phyloP scores from a whole-genome alignment of 2,113 vertebrate genomes.

The Pyxicephalus adspersus region DNA sequence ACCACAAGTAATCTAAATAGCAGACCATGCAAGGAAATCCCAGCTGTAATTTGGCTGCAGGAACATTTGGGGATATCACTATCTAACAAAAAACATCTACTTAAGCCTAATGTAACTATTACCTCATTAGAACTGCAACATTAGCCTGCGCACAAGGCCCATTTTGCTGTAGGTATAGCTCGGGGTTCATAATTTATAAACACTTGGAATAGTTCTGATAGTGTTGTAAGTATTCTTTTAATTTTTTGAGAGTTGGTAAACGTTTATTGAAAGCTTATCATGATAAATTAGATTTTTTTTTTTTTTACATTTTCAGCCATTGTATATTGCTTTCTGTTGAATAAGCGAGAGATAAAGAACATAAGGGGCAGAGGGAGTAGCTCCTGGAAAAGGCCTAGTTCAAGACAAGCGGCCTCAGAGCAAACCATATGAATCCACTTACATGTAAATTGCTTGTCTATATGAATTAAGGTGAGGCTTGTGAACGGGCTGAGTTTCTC shows the following conservation, averaged over 20 bases:
- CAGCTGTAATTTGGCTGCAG: conserved; percentile 68
- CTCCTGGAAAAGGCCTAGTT: conserved; percentile 52
- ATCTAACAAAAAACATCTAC: conserved; percentile 68
- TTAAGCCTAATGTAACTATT: conserved; percentile 66
- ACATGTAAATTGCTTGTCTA: conserved; percentile 89
- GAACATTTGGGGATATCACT: conserved; percentile 63
- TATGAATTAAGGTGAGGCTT: conserved; percentile 85
- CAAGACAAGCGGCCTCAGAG: conserved; percentile 70
- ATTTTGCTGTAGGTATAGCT: conserved; percentile 32
- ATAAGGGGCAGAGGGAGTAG: conserved; percentile 61
- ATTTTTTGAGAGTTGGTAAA: not conserved
- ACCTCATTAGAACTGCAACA: conserved; percentile 67
- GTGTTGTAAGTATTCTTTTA: not conserved
- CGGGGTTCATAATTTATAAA: conserved; percentile 9
- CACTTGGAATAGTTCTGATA: not conserved
- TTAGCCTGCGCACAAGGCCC: conserved; percentile 36
- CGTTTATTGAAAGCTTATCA: conserved; percentile 23
- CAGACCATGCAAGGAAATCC: conserved; percentile 70
- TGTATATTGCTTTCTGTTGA: conserved; percentile 15
- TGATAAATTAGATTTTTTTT: conserved; percentile 27
- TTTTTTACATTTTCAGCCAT: conserved; percentile 10
- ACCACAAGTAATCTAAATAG: conserved; percentile 71
- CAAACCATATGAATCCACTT: conserved; percentile 86
- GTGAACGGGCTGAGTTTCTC: conserved; percentile 82
- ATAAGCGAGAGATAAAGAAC: conserved; percentile 57